These are phyloP conservation scores for Tychaedon coryphoeus DNA, from an alignment of 2,113 vertebrate genomes.

Conservation along the genomic window DNA sequence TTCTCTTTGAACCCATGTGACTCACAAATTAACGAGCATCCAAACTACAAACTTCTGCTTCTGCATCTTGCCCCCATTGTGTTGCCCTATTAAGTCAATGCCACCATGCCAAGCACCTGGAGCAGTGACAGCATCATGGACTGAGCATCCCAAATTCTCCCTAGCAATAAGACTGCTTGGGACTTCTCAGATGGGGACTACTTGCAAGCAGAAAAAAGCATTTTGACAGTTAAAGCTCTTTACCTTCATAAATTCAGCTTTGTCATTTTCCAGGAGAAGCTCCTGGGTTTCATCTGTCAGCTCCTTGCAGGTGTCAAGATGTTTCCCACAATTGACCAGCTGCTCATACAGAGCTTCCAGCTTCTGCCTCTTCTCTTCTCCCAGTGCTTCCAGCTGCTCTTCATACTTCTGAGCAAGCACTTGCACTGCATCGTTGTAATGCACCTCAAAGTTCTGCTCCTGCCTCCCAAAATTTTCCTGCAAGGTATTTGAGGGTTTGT, in stretches of 20 bases:
- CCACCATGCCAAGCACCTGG: not conserved
- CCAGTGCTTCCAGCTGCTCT: constrained; percentile 79
- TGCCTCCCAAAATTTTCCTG: constrained; percentile 95
- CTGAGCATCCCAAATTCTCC: not conserved
- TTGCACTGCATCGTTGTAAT: constrained; percentile 88
- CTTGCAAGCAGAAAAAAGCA: not conserved
- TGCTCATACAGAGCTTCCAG: constrained; percentile 88
- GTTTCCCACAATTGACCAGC: constrained; percentile 84
- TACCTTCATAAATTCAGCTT: constrained; percentile 88
- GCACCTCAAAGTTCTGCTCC: constrained; percentile 90
- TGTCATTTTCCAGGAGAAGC: constrained; percentile 80
- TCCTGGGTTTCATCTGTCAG: constrained; percentile 86
- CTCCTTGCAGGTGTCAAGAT: constrained; percentile 85
- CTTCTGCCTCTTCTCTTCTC: constrained; percentile 88
- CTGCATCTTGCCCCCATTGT: not conserved
- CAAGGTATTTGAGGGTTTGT: constrained; percentile 2
- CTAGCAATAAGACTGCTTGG: not conserved
- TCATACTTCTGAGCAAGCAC: constrained; percentile 86
- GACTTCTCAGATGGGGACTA: not conserved
- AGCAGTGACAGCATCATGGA: not conserved
- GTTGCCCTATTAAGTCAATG: not conserved
- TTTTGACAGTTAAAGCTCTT: not conserved
- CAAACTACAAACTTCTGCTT: not conserved
- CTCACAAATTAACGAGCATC: not conserved
- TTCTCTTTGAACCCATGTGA: not conserved